These are phyloP conservation scores for Onychostruthus taczanowskii DNA, from an alignment of 2,113 vertebrate genomes.

Conservation along the genomic window DNA sequence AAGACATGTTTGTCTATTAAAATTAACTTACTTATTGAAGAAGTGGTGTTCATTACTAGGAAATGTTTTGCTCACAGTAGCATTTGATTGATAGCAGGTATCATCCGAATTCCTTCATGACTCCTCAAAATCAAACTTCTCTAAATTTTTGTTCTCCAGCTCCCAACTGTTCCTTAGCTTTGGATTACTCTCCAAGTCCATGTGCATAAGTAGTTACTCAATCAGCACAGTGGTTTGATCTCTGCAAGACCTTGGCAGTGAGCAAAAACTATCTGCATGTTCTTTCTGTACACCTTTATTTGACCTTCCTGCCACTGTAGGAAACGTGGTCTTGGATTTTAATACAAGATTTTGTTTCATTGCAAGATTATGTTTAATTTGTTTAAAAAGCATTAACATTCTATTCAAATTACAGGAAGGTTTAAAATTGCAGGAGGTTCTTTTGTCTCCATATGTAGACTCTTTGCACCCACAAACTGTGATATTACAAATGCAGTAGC, in stretches of 20 bases:
- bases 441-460: not conserved
- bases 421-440: not conserved
- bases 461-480: not conserved
- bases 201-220: not conserved
- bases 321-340: not conserved
- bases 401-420: not conserved
- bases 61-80: not conserved
- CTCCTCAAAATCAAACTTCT: not conserved
- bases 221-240: not conserved
- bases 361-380: not conserved
- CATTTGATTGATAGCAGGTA: not conserved
- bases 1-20: not conserved
- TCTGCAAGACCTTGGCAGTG: not conserved
- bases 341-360: not conserved
- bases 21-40: not conserved
- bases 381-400: not conserved
- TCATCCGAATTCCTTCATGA: not conserved
- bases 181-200: not conserved
- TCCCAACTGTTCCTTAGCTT: not conserved
- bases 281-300: not conserved
- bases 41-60: not conserved
- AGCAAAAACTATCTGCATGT: not conserved
- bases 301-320: not conserved
- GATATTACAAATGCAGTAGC: not conserved
- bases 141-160: not conserved